Percentiles rank a stretch among this genome's conserved stretches.
These are phyloP conservation scores for Phortica okadai DNA, from an alignment of 2,888 invertebrate genomes.

Conservation along the genomic window DNA sequence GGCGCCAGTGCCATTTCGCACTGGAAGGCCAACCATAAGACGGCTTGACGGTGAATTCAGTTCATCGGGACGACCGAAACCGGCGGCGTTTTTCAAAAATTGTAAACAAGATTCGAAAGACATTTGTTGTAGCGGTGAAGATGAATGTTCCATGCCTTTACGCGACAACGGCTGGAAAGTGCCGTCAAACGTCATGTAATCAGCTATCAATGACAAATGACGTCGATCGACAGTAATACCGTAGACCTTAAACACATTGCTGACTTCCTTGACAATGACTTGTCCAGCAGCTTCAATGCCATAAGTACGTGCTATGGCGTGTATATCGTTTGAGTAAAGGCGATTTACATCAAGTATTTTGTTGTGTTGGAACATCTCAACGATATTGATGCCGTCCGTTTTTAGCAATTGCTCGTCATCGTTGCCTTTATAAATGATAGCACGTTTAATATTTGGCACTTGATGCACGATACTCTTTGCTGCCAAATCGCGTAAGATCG, in stretches of 20 bases:
- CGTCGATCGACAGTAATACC: slow-evolving; percentile 96
- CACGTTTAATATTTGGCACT: slow-evolving; percentile 87
- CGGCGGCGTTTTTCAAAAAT: slow-evolving; percentile 87
- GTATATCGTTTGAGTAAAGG: slow-evolving; percentile 95
- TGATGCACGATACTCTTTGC: slow-evolving; percentile 86
- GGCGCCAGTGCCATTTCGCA: slow-evolving; percentile 88
- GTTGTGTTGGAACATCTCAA: slow-evolving; percentile 91
- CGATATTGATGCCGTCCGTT: slow-evolving; percentile 97
- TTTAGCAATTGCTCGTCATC: slow-evolving; percentile 85
- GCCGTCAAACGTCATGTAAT: slow-evolving; percentile 98
- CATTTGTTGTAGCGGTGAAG: slow-evolving; percentile 98
- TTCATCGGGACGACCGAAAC: slow-evolving; percentile 82
- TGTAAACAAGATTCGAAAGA: slow-evolving; percentile 95
- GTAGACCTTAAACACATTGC: slow-evolving; percentile 97
- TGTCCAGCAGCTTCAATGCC: slow-evolving; percentile 97
- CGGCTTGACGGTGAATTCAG: slow-evolving; percentile 91
- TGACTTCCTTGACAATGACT: slow-evolving; percentile 94
- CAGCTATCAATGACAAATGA: slow-evolving; percentile 94
- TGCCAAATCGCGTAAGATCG: slow-evolving; percentile 84
- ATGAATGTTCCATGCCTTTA: slow-evolving; percentile 91
- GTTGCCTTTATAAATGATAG: slow-evolving; percentile 86
- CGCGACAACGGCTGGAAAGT: slow-evolving; percentile 92
- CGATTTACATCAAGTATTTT: slow-evolving; percentile 87
- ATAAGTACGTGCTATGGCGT: slow-evolving; percentile 91
- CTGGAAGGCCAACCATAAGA: slow-evolving; percentile 90